Conservation (phyloP, 2,797 vertebrate species). For the Prionace glauca region DNA sequence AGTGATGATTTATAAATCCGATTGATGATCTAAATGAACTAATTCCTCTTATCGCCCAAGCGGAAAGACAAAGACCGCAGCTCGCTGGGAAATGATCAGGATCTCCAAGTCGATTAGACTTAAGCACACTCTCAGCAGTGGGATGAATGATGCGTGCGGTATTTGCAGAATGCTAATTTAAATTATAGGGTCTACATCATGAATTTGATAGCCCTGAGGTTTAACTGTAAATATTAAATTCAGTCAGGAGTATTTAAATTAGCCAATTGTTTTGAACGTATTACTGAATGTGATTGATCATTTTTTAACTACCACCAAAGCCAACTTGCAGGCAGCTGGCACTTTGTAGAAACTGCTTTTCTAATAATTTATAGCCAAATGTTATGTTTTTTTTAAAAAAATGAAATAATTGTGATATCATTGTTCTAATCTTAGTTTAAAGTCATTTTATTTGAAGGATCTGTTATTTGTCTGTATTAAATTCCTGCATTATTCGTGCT, state of each 20-base stretch:
- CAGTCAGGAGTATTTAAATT: not conserved
- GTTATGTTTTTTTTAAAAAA: not conserved
- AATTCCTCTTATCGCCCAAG: constrained; percentile 81
- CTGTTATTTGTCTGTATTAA: not conserved
- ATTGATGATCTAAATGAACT: constrained; percentile 90
- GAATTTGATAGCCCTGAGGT: not conserved
- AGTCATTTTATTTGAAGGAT: not conserved
- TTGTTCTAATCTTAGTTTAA: not conserved
- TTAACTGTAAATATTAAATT: constrained; percentile 20
- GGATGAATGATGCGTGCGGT: not conserved
- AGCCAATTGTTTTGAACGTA: not conserved
- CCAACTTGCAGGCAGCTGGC: not conserved
- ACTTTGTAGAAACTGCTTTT: not conserved
- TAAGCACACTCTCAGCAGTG: not conserved
- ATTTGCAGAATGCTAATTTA: constrained; percentile 19
- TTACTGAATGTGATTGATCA: constrained; percentile 7
- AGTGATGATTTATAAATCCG: constrained; percentile 87
- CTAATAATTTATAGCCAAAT: not conserved
- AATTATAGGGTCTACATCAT: constrained; percentile 31
- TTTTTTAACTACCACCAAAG: constrained; percentile 11
- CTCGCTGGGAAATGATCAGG: constrained; percentile 26
- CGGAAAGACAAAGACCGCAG: constrained; percentile 63
- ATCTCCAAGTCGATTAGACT: constrained; percentile 30
- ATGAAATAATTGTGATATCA: not conserved
- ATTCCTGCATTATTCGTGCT: not conserved